phyloP scores from a whole-genome alignment of 2,113 vertebrate genomes.

The Prunella himalayana region DNA sequence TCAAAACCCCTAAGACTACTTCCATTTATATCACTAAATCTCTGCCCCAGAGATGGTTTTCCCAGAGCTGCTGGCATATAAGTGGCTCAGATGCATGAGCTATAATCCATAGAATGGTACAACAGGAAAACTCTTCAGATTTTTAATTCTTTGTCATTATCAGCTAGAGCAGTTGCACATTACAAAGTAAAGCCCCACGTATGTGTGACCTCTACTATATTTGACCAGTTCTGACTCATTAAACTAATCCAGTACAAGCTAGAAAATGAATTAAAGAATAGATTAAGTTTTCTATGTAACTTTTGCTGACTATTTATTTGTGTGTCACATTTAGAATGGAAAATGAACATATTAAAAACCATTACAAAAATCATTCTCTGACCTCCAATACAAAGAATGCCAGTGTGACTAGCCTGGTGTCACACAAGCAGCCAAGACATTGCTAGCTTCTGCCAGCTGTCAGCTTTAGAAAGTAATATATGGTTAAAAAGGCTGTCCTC shows the following conservation, averaged over 20 bases:
- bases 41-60: background rate
- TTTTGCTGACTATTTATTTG: background rate
- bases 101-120: background rate
- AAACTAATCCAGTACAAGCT: background rate
- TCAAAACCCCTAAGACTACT: background rate
- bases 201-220: background rate
- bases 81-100: background rate
- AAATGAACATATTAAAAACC: background rate
- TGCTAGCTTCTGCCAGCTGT: background rate
- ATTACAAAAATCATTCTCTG: background rate
- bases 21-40: background rate
- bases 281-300: background rate
- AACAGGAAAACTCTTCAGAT: background rate
- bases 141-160: background rate
- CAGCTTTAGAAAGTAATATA: background rate
- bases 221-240: background rate
- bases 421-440: background rate
- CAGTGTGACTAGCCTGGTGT: background rate
- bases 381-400: rapidly evolving
- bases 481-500: background rate
- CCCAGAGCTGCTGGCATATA: background rate
- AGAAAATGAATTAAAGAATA: background rate
- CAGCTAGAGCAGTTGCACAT: rapidly evolving
- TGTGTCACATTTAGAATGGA: background rate
- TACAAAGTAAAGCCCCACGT: background rate